Evolutionary conservation across 2,797 vertebrate genomes (phyloP).

Genomic region (Discoglossus pictus): DNA sequence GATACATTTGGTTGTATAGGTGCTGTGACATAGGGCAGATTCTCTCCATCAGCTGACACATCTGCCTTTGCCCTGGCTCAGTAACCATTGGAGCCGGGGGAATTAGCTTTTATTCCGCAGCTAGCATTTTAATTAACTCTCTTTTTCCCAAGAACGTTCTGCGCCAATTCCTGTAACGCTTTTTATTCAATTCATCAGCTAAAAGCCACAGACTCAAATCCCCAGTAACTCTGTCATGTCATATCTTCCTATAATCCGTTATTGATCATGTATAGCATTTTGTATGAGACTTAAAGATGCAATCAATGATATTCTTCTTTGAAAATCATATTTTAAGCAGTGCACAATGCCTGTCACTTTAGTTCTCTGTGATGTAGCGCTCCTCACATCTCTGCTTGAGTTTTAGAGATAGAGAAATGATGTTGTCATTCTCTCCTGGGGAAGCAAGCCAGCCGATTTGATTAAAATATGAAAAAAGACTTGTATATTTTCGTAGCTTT

Average conservation of each 20-base stretch:
- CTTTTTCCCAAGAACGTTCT: conserved; percentile 4
- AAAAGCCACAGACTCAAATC: conserved; percentile 12
- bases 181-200: conserved; percentile 23
- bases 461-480: conserved; percentile 35
- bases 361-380: not conserved
- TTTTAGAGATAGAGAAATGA: conserved; percentile 32
- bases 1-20: not conserved
- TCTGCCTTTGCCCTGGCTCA: conserved; percentile 12
- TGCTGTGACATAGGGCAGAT: not conserved
- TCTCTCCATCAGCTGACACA: conserved; percentile 4
- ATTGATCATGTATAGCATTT: conserved; percentile 37
- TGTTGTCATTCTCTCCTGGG: conserved; percentile 30
- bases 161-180: conserved; percentile 27
- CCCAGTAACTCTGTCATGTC: conserved; percentile 17
- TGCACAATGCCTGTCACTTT: not conserved
- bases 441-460: conserved; percentile 30
- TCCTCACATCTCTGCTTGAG: conserved; percentile 2
- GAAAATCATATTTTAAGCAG: conserved; percentile 24
- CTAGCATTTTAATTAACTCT: conserved; percentile 42
- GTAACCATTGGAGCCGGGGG: conserved; percentile 23
- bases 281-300: conserved; percentile 11
- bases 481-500: not conserved
- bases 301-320: conserved; percentile 24
- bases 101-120: conserved; percentile 40
- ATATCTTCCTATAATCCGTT: conserved; percentile 38